Conservation (phyloP, 2,797 vertebrate genomes). For the Labroides dimidiatus region DNA sequence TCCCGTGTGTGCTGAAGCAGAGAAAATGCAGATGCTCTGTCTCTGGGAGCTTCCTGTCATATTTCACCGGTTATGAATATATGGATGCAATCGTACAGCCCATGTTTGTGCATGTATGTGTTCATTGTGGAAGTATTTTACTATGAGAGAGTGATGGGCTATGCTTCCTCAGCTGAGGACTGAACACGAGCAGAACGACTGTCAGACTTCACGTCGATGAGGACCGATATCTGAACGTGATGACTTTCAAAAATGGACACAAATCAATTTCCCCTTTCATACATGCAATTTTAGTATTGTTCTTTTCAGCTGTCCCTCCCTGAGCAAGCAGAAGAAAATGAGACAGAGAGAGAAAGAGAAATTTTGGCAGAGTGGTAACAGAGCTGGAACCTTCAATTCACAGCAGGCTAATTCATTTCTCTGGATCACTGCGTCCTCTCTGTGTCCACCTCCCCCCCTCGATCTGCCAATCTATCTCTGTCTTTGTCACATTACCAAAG, state of each 20-base stretch:
- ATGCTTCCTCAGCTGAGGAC: background rate
- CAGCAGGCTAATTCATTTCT: constrained; percentile 55
- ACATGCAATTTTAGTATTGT: constrained; percentile 10
- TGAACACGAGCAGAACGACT: background rate
- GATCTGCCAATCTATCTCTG: constrained; percentile 10
- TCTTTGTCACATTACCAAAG: constrained; percentile 12
- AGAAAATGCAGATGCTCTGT: constrained; percentile 34
- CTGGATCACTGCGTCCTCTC: constrained; percentile 35
- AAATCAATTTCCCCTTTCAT: constrained; percentile 5
- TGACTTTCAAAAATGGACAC: constrained; percentile 3
- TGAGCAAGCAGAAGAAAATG: background rate
- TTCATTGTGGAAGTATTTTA: constrained; percentile 21
- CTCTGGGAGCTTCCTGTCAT: constrained; percentile 34
- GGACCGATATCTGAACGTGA: constrained; percentile 11
- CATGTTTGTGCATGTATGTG: background rate
- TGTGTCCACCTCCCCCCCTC: constrained; percentile 22
- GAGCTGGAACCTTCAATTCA: constrained; percentile 36
- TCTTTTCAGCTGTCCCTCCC: background rate
- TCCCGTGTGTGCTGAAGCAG: constrained; percentile 14
- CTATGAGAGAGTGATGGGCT: constrained; percentile 2
- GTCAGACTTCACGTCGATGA: background rate
- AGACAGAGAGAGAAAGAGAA: background rate
- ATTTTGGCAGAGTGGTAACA: constrained; percentile 4
- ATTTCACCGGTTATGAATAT: constrained; percentile 60
- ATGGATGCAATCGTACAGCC: constrained; percentile 48